Conservation (phyloP, 1,140 invertebrate genomes). For the Formica selysi region DNA sequence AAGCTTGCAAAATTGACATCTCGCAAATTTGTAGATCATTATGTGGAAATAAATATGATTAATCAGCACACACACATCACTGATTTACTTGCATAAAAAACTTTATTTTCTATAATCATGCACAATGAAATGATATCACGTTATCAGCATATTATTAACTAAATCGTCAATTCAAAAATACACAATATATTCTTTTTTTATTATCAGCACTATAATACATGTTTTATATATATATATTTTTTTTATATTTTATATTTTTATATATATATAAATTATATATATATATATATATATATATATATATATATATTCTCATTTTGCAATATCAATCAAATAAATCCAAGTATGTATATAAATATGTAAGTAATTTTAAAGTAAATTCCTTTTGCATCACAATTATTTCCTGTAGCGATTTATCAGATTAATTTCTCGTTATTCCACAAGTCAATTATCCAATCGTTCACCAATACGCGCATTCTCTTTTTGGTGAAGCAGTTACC, state of each 20-base stretch:
- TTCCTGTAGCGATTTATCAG: constrained; percentile 21
- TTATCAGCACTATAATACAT: neutral
- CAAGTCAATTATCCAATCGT: constrained; percentile 43
- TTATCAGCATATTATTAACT: constrained; percentile 7
- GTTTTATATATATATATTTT: too few species aligned
- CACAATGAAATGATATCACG: neutral
- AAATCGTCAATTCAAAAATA: neutral
- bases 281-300: too few species aligned
- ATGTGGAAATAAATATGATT: constrained; percentile 57
- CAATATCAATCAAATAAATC: constrained; percentile 2
- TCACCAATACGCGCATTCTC: constrained; percentile 9
- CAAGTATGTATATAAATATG: neutral
- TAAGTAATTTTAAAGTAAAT: constrained; percentile 22
- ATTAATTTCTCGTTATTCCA: constrained; percentile 43
- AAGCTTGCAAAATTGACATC: constrained; percentile 50
- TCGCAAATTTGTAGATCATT: constrained; percentile 67
- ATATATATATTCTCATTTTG: neutral
- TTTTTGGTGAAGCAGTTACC: constrained; percentile 1
- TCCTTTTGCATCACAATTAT: neutral
- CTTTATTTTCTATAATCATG: constrained; percentile 19
- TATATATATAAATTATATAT: too few species aligned
- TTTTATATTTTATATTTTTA: too few species aligned
- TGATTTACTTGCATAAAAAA: constrained; percentile 5
- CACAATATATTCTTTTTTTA: neutral
- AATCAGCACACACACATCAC: neutral